Conservation (phyloP, 1,140 invertebrate genomes). For the Drosophila parvula region DNA sequence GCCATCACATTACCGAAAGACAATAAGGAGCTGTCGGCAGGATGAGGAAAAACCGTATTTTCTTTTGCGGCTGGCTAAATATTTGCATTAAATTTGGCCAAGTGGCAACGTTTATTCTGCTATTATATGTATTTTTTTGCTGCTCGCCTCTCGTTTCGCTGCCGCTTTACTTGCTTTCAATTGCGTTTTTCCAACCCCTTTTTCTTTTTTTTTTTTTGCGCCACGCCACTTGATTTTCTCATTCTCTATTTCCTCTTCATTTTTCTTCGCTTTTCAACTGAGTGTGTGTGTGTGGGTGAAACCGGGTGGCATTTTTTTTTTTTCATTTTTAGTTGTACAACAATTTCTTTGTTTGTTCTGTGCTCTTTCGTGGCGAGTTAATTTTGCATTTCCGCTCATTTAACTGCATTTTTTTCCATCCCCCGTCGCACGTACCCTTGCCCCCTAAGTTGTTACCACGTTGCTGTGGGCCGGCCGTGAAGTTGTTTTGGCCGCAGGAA, state of each 20-base stretch:
- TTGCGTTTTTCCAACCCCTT: conserved; percentile 30
- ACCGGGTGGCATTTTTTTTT: conserved; percentile 2
- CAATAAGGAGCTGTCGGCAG: conserved; percentile 23
- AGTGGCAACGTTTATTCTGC: conserved; percentile 72
- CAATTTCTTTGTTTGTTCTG: conserved; percentile 76
- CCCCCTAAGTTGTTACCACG: conserved; percentile 8
- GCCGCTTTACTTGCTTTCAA: conserved; percentile 45
- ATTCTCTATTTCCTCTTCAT: conserved; percentile 71
- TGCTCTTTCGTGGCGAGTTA: conserved; percentile 77
- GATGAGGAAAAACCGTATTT: conserved; percentile 40
- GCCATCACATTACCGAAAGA: conserved; percentile 16
- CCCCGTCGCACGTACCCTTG: background rate
- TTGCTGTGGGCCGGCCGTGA: conserved; percentile 57
- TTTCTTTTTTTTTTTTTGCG: conserved; percentile 21
- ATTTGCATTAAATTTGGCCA: conserved; percentile 78
- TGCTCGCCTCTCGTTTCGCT: conserved; percentile 13
- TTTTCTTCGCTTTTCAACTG: conserved; percentile 49
- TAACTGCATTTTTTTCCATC: conserved; percentile 63
- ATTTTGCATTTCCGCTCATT: conserved; percentile 81
- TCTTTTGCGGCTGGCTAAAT: conserved; percentile 63
- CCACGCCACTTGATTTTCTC: conserved; percentile 45
- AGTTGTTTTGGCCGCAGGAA: conserved; percentile 78
- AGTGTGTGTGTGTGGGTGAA: conserved; percentile 11
- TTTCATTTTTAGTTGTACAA: conserved; percentile 62
- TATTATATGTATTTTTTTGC: conserved; percentile 41